phyloP scores from a whole-genome alignment of 2,888 invertebrate genomes.

The Torymus aiolomorphi region DNA sequence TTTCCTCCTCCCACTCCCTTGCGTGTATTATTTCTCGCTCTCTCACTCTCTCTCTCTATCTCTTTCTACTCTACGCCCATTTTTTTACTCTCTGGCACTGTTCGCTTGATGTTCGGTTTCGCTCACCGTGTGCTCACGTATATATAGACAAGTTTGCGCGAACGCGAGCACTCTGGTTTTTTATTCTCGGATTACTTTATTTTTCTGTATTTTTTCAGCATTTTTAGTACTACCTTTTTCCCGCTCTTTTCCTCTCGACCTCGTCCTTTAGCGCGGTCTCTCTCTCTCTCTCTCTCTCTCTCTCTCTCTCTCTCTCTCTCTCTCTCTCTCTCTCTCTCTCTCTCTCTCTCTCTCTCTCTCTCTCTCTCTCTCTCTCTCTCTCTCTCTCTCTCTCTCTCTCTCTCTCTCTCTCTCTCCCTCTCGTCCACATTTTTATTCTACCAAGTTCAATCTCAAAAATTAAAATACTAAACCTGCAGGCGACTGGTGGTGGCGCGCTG shows the following conservation, averaged over 20 bases:
- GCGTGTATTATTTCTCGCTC: background rate
- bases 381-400: background rate
- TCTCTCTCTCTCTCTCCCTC: background rate
- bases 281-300: background rate
- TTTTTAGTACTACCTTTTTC: background rate
- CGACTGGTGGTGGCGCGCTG: background rate
- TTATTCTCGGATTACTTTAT: background rate
- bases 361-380: background rate
- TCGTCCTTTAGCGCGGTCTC: too few species aligned
- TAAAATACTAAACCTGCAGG: conserved; percentile 34
- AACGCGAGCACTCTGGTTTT: background rate
- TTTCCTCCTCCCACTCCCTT: conserved; percentile 1
- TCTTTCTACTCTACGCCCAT: background rate
- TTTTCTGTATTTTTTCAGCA: conserved; percentile 7
- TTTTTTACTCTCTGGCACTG: background rate
- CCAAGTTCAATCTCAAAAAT: conserved; percentile 45
- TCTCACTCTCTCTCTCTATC: background rate
- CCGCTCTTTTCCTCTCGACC: too few species aligned
- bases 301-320: background rate
- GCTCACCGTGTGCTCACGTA: background rate
- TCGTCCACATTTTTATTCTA: background rate
- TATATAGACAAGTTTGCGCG: background rate
- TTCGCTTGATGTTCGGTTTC: background rate
- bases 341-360: background rate
- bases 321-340: background rate